Evolutionary conservation across 2,113 vertebrate species (phyloP).

Genomic region (Ciconia boyciana): DNA sequence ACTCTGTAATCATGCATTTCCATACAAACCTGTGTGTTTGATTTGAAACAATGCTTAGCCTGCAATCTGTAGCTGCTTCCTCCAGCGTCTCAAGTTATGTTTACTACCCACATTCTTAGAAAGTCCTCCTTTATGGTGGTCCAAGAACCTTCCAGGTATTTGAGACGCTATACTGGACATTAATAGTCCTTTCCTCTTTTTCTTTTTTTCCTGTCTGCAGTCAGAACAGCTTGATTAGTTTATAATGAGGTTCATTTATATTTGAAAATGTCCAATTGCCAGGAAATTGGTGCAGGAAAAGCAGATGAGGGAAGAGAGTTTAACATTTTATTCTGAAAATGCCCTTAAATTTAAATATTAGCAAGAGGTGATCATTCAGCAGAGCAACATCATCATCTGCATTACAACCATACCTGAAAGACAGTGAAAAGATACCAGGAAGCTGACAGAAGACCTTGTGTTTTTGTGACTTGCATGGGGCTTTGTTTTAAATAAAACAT

Average conservation of each 20-base stretch:
- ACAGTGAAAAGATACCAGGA: not conserved
- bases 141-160: not conserved
- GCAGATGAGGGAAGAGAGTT: not conserved
- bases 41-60: not conserved
- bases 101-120: not conserved
- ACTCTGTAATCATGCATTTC: not conserved
- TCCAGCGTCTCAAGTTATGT: not conserved
- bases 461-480: not conserved
- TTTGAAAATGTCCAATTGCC: not conserved
- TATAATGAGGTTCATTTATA: not conserved
- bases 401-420: not conserved
- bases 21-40: not conserved
- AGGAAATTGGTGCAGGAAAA: not conserved
- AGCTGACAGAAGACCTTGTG: not conserved
- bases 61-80: not conserved
- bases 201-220: not conserved
- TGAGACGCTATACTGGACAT: fast-evolving
- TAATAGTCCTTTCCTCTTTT: not conserved
- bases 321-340: slow-evolving; percentile 10
- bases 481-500: not conserved
- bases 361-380: not conserved
- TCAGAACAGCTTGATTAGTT: not conserved
- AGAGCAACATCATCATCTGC: not conserved
- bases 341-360: not conserved
- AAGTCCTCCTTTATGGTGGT: not conserved